Evolutionary conservation across 2,113 vertebrate species (phyloP).

Genomic region (Pterocles orientalis): DNA sequence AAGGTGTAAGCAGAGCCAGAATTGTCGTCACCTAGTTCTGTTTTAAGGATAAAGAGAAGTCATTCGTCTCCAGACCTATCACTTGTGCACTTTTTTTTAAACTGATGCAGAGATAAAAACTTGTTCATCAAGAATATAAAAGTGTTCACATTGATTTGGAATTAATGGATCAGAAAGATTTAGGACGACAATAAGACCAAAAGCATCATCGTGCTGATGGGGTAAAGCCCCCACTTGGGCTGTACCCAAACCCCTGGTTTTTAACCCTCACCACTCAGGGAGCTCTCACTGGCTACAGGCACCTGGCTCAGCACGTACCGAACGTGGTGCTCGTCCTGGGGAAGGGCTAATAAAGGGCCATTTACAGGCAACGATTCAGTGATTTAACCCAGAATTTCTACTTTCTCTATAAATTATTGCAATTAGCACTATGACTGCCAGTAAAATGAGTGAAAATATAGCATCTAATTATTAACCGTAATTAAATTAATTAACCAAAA

Average conservation of each 20-base stretch:
- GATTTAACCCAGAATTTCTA: background rate
- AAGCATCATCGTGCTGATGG: background rate
- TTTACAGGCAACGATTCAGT: background rate
- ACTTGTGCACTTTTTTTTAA: background rate
- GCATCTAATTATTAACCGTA: background rate
- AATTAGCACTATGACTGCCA: background rate
- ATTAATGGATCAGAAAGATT: background rate
- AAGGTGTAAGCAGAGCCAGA: background rate
- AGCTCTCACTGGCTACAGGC: background rate
- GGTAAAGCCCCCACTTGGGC: background rate
- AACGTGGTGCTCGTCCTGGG: accelerated
- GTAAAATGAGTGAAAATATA: constrained; percentile 17
- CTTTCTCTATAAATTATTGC: constrained; percentile 26
- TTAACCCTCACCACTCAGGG: background rate
- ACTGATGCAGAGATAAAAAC: background rate
- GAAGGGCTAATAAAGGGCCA: background rate
- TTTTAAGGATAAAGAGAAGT: constrained; percentile 2
- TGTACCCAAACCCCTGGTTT: background rate
- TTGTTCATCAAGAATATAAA: background rate
- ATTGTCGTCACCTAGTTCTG: constrained; percentile 5
- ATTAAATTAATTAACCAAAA: background rate
- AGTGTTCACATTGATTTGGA: background rate
- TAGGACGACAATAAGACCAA: background rate
- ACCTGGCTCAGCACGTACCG: background rate
- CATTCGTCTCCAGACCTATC: background rate